Evolutionary conservation across 2,113 vertebrate species (phyloP), one percentile per base, ranked within the genome.

Genomic region (Notiomystis cincta): DNA sequence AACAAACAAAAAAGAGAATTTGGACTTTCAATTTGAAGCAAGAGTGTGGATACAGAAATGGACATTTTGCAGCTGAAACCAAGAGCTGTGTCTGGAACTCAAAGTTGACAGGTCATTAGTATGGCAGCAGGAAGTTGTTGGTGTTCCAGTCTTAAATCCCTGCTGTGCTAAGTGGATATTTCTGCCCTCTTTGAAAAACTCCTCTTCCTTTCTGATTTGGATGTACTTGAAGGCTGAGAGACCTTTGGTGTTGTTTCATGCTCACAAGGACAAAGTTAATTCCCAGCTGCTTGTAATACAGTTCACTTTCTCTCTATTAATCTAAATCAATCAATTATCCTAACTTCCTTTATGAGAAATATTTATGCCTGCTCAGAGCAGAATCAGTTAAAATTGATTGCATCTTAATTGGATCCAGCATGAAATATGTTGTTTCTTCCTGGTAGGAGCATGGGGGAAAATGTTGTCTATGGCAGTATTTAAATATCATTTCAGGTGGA

Each of bases 351-450:
- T 88, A 88, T 87, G 65, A 92, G 69, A 92, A 92, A 84, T 92
- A 94, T 89, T 95, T 94, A 90, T 95, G 88, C 71, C 54, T 73
- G 6, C 50, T 80, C 60, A 57, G 82, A 90, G 82, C 35, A 73
- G 51, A 88, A 73, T 82, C 71, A 71, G 85, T 94, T 94, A 70
- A 75, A 90, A 95, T 75, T 90, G 88, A 93, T 78, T 95, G 67
- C 57, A 44, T 81, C 44, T 62, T 93, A 92, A 83, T 78, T 94
- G 51, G 48, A 73, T 94, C 60, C 64, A 51, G 72, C 48, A 51
- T 70, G 88, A 96, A 83, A 25, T 66, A 56, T 58, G 58, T 65
- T 11, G 28, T 73, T 61, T 44, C 54, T 62, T 75, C 40, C 28
- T 51, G 48, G 12, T 71, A 62, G 61, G 67, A 80, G 71, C 37